Conservation (phyloP, 2,113 vertebrate genomes). For the Corythoichthys haematopterus region DNA sequence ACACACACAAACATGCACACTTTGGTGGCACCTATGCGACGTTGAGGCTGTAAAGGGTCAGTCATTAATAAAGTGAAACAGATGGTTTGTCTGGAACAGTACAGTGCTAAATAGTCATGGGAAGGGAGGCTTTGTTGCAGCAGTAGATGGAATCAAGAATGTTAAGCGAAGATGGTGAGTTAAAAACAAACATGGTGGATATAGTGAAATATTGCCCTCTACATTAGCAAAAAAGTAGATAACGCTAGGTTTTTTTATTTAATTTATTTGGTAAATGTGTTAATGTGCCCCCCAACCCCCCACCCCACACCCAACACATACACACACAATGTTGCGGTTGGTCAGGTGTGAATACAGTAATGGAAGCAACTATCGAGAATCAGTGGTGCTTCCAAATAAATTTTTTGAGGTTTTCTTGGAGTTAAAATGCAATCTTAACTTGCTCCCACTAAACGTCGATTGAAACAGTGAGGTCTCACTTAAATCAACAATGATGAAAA, state of each 20-base stretch:
- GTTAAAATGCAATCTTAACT: too few relatives aligned
- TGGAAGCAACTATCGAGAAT: background rate
- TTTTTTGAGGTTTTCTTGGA: background rate
- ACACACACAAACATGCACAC: constrained; percentile 26
- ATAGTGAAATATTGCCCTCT: background rate
- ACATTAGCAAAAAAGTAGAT: background rate
- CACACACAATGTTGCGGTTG: background rate
- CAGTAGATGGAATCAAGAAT: constrained; percentile 31
- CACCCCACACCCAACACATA: too few relatives aligned
- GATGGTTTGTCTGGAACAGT: constrained; percentile 70
- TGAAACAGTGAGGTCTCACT: too few relatives aligned
- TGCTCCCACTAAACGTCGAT: too few relatives aligned
- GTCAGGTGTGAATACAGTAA: background rate
- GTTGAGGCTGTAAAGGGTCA: constrained; percentile 60
- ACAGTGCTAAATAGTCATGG: constrained; percentile 64
- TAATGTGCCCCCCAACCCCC: background rate
- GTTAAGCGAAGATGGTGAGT: constrained; percentile 7
- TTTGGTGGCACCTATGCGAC: constrained; percentile 51
- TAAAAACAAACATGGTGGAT: constrained; percentile 2
- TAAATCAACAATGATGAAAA: too few relatives aligned
- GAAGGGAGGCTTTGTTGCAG: constrained; percentile 59
- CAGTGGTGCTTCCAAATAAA: background rate
- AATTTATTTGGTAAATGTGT: background rate
- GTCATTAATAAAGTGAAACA: constrained; percentile 72
- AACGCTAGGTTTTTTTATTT: background rate